A percentile compares a stretch with the other conserved stretches of the same genome.
These are phyloP conservation scores for Phasianus colchicus DNA, from an alignment of 2,113 vertebrate species.

Conservation along the genomic window DNA sequence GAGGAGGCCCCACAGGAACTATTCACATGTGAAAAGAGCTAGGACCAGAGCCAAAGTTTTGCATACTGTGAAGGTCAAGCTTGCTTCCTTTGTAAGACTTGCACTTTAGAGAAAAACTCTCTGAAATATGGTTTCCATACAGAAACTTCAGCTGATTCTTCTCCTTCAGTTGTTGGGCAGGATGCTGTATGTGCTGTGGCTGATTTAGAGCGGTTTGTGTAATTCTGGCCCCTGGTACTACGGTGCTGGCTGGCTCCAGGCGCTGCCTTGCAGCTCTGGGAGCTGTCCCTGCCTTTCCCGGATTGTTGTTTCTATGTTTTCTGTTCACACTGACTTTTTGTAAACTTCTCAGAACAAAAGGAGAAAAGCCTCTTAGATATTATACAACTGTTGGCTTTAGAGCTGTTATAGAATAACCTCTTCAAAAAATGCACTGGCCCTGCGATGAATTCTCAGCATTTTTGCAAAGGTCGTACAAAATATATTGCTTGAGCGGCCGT, in stretches of 20 bases:
- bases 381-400: neutral
- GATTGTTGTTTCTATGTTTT: neutral
- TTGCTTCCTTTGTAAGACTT: neutral
- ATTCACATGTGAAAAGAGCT: conserved; percentile 67
- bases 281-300: neutral
- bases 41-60: conserved; percentile 60
- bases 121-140: neutral
- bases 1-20: conserved; percentile 61
- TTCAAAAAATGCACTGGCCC: conserved; percentile 4
- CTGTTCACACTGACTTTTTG: neutral
- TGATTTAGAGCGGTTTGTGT: neutral
- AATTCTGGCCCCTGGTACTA: neutral
- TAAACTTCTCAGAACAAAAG: neutral
- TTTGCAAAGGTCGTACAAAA: conserved; percentile 45
- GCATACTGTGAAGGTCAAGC: conserved; percentile 53
- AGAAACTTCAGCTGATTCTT: neutral
- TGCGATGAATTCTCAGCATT: conserved; percentile 15
- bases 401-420: neutral
- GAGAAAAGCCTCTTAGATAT: neutral
- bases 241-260: rapidly evolving
- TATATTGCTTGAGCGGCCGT: conserved; percentile 30
- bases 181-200: rapidly evolving
- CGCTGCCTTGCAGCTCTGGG: neutral
- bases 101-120: neutral
- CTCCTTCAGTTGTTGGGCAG: neutral